Conservation (phyloP, 2,888 invertebrate genomes). For the Amiota minor region DNA sequence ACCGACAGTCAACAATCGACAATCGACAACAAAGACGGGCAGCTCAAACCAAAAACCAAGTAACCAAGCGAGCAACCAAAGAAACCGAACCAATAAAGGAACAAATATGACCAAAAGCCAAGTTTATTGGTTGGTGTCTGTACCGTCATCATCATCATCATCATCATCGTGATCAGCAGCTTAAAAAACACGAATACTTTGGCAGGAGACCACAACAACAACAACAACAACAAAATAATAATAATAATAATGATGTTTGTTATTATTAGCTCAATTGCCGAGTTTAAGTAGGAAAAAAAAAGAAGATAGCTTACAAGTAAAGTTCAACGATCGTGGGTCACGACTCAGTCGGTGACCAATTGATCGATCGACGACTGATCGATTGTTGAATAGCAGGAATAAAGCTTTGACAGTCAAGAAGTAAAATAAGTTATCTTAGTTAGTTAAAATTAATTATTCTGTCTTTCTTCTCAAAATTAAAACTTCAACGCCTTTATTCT, state of each 20-base stretch:
- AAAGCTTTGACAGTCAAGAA: no score
- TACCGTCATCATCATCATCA: background rate
- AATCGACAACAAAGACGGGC: conserved; percentile 19
- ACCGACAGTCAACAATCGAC: conserved; percentile 52
- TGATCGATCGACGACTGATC: background rate
- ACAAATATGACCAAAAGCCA: background rate
- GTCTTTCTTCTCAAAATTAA: background rate
- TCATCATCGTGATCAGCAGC: background rate
- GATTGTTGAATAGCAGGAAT: no score
- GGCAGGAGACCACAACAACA: background rate
- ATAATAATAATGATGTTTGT: background rate
- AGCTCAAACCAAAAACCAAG: conserved; percentile 30
- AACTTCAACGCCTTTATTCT: background rate
- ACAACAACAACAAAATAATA: no score
- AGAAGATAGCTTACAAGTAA: conserved; percentile 27
- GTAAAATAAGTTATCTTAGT: background rate
- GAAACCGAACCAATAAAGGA: background rate
- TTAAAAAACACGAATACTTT: background rate
- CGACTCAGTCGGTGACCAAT: conserved; percentile 51
- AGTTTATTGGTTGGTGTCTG: no score
- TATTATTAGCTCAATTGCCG: background rate
- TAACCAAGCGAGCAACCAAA: conserved; percentile 1
- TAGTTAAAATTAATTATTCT: conserved; percentile 5
- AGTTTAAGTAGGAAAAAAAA: background rate
- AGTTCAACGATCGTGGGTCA: conserved; percentile 71